Percentiles rank a stretch among this genome's conserved stretches.
phyloP scores from a whole-genome alignment of 2,113 vertebrate species.

The Holacanthus passer region DNA sequence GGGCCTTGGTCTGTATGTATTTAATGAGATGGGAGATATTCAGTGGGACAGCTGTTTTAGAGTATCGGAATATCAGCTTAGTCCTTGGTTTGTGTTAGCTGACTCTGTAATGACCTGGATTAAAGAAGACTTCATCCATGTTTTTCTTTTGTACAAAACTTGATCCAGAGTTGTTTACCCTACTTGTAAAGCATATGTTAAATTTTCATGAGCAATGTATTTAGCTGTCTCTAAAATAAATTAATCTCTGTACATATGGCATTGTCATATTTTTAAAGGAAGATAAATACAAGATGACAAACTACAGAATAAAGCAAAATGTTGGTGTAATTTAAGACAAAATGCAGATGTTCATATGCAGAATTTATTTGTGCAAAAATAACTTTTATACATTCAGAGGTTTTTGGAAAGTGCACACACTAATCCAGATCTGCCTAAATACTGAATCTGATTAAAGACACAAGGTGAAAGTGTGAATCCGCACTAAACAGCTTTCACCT shows the following conservation, averaged over 20 bases:
- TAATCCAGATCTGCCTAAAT: not conserved
- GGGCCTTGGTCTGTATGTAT: not conserved
- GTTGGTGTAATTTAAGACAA: not conserved
- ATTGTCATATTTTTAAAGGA: not conserved
- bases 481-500: slow-evolving; percentile 9
- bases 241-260: not conserved
- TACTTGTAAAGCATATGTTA: not conserved
- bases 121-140: not conserved
- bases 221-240: slow-evolving; percentile 16
- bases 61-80: not conserved
- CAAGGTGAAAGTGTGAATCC: not conserved
- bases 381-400: not conserved
- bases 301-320: too few relatives aligned
- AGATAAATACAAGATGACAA: not conserved
- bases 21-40: not conserved
- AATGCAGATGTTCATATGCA: not conserved
- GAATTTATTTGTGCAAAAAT: slow-evolving; percentile 61
- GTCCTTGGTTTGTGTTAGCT: slow-evolving; percentile 2
- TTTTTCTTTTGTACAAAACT: not conserved
- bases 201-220: not conserved
- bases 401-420: not conserved
- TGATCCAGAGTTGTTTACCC: not conserved
- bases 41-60: not conserved
- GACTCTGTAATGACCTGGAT: not conserved
- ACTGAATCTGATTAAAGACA: not conserved